A percentile compares a stretch with the other conserved stretches of the same genome.
Conservation (phyloP, 2,113 vertebrate genomes). For the Zosterops borbonicus region DNA sequence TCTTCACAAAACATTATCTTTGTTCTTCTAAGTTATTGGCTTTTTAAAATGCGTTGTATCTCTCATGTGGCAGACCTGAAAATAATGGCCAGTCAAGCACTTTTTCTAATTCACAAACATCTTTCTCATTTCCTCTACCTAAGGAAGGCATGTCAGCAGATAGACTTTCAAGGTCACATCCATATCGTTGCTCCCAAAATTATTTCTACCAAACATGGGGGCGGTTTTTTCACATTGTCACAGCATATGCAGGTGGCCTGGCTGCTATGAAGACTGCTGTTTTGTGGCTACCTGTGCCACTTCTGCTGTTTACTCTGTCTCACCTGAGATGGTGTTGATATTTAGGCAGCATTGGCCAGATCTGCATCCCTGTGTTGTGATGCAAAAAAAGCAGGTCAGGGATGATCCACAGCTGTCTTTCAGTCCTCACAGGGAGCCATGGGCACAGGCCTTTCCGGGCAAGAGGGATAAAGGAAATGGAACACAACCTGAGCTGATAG, state of each 20-base stretch:
- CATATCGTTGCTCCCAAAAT: neutral
- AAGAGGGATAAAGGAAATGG: neutral
- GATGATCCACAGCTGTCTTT: neutral
- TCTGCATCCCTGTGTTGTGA: neutral
- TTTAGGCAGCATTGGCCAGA: neutral
- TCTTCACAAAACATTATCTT: neutral
- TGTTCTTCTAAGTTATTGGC: neutral
- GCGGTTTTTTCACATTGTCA: rapidly evolving
- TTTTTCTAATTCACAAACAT: neutral
- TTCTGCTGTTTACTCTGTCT: neutral
- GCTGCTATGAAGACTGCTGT: neutral
- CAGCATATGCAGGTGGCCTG: neutral
- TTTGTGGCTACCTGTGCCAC: neutral
- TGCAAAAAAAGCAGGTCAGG: neutral
- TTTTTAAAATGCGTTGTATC: neutral
- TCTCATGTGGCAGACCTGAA: neutral
- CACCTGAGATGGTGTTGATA: neutral
- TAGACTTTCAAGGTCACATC: neutral
- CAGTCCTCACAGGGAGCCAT: neutral
- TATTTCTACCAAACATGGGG: neutral
- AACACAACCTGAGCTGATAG: neutral
- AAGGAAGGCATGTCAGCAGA: neutral
- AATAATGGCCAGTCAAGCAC: neutral
- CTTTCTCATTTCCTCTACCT: neutral
- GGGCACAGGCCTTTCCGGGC: neutral